Conservation (phyloP, 2,888 invertebrate species). For the Ochlodes sylvanus region DNA sequence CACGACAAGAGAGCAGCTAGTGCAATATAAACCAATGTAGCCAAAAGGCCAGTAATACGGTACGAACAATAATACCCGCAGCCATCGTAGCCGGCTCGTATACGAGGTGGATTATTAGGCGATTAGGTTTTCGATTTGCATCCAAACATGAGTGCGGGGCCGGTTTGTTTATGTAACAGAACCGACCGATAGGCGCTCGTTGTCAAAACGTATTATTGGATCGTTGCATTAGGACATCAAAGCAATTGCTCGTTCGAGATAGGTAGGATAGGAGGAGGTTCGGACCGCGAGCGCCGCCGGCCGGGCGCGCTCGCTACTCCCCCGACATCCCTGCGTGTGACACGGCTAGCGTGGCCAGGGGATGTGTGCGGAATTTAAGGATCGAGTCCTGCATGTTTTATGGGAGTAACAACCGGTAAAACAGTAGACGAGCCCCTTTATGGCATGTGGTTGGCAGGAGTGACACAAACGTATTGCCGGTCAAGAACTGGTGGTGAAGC, state of each 20-base stretch:
- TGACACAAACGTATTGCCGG: too few species aligned
- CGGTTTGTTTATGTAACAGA: constrained; percentile 9
- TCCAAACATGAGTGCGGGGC: not conserved
- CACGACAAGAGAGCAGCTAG: not conserved
- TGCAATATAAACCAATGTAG: not conserved
- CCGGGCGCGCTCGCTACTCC: not conserved
- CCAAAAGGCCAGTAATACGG: constrained; percentile 3
- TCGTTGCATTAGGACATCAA: constrained; percentile 37
- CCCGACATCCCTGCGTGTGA: not conserved
- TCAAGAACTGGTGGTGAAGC: too few species aligned
- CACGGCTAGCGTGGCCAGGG: not conserved
- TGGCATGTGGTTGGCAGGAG: too few species aligned
- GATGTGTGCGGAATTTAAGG: too few species aligned
- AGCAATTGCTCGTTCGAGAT: constrained; percentile 29
- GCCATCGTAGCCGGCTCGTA: not conserved
- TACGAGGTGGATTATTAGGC: constrained; percentile 9
- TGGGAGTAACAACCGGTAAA: too few species aligned
- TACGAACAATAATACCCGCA: constrained; percentile 1
- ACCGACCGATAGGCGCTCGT: constrained; percentile 2
- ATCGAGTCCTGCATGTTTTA: too few species aligned
- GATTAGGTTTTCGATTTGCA: constrained; percentile 12
- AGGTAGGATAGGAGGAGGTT: constrained; percentile 28
- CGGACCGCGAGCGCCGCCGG: constrained; percentile 43
- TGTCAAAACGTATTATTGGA: constrained; percentile 36
- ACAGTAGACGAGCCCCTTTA: too few species aligned